phyloP scores from a whole-genome alignment of 2,888 invertebrate genomes.

The Polymixis flavicincta region DNA sequence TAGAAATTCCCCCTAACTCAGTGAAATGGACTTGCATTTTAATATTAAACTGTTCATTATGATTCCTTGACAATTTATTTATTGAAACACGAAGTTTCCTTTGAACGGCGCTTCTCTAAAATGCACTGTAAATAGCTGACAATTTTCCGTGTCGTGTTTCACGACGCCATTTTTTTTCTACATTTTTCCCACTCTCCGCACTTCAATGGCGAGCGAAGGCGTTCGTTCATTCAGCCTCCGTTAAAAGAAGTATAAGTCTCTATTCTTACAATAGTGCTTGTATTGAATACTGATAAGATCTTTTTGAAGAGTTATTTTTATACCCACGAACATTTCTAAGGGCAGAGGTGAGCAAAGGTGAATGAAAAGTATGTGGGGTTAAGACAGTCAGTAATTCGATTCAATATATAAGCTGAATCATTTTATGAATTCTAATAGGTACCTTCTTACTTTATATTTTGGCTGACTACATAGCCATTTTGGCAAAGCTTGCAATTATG shows the following conservation, averaged over 20 bases:
- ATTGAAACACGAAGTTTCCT: constrained; percentile 17
- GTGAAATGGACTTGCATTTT: constrained; percentile 17
- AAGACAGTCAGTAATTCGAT: constrained; percentile 1
- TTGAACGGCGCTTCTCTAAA: constrained; percentile 10
- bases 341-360: no score
- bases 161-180: constrained; percentile 9
- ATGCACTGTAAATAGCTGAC: constrained; percentile 27
- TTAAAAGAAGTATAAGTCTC: constrained; percentile 33
- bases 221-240: constrained; percentile 36
- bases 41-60: constrained; percentile 15
- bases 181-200: constrained; percentile 21
- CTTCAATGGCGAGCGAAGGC: constrained; percentile 23
- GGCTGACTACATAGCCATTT: neutral
- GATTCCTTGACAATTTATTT: constrained; percentile 32
- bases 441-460: neutral
- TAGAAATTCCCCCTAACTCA: neutral
- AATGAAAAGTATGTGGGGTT: neutral
- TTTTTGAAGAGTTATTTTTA: constrained; percentile 28
- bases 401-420: neutral
- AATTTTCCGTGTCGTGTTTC: constrained; percentile 22
- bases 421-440: neutral
- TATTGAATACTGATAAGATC: constrained; percentile 43
- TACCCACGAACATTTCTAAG: neutral
- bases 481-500: constrained; percentile 31
- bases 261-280: constrained; percentile 16